phyloP scores from a whole-genome alignment of 2,888 invertebrate species.

The Orchestes rusci region DNA sequence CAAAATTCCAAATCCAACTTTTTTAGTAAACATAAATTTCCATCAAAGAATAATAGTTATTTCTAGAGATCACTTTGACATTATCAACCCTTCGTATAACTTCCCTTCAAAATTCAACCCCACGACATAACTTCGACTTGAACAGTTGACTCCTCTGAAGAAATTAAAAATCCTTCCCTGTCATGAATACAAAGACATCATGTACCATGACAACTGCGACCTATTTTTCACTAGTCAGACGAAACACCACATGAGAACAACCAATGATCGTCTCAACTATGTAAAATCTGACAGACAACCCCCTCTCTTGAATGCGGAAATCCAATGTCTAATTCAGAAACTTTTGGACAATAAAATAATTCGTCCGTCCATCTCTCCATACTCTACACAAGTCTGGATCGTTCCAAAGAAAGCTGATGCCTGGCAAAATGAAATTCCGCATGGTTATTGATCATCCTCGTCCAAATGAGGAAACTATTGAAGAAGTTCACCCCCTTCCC shows the following conservation, averaged over 20 bases:
- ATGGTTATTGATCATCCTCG: constrained; percentile 17
- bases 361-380: constrained; percentile 22
- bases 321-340: constrained; percentile 21
- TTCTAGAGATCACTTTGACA: constrained; percentile 7
- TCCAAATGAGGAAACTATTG: constrained; percentile 13
- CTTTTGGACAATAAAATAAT: constrained; percentile 19
- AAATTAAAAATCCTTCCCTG: constrained; percentile 1
- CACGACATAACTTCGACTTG: constrained; percentile 4
- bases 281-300: constrained; percentile 8
- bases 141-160: not conserved
- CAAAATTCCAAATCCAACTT: constrained; percentile 2
- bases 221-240: constrained; percentile 9
- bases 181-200: constrained; percentile 2
- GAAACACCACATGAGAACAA: constrained; percentile 4
- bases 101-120: not conserved
- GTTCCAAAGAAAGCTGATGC: constrained; percentile 21
- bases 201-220: constrained; percentile 10
- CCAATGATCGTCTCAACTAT: constrained; percentile 4
- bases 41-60: constrained; percentile 11
- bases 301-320: constrained; percentile 14
- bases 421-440: constrained; percentile 21
- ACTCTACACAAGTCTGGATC: constrained; percentile 20
- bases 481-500: constrained; percentile 16
- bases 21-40: constrained; percentile 5
- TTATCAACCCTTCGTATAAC: not conserved